These are phyloP conservation scores for Lepilemur ruficaudatus DNA, from an alignment of 2,797 vertebrate species.

Conservation along the genomic window DNA sequence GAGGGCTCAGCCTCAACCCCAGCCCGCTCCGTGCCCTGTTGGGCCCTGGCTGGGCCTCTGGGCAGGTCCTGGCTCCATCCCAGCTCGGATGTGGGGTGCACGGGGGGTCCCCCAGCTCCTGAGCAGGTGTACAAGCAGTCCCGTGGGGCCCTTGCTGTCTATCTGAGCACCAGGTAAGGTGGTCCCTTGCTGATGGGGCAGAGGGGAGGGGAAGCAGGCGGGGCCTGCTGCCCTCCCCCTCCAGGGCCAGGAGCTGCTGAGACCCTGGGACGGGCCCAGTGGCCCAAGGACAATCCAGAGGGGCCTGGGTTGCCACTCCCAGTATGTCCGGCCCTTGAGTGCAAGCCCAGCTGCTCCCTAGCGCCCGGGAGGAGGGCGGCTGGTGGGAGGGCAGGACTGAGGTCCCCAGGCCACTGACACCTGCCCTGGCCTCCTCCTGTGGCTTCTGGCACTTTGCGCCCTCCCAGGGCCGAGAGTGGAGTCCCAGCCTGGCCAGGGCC, in stretches of 20 bases:
- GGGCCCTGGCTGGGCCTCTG: neutral
- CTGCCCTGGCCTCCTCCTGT: neutral
- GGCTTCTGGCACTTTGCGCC: rapidly evolving
- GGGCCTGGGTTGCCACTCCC: rapidly evolving
- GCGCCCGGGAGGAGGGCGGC: neutral
- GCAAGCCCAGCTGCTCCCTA: rapidly evolving
- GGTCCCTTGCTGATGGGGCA: neutral
- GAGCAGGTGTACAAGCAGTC: rapidly evolving
- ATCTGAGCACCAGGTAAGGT: neutral
- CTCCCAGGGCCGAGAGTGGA: rapidly evolving
- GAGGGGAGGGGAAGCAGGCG: rapidly evolving
- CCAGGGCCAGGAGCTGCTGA: too few species aligned
- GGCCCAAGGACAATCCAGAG: neutral
- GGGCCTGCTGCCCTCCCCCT: neutral
- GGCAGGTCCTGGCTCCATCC: neutral
- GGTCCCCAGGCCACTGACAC: rapidly evolving
- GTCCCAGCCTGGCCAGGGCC: rapidly evolving
- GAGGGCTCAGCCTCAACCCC: neutral
- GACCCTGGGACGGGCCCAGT: too few species aligned
- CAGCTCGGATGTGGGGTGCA: neutral
- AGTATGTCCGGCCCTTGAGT: rapidly evolving
- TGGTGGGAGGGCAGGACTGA: rapidly evolving
- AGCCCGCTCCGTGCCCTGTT: neutral
- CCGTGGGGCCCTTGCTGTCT: rapidly evolving
- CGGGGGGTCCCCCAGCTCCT: neutral